Conservation (phyloP, 2,113 vertebrate species). For the Corydoras sp. region DNA sequence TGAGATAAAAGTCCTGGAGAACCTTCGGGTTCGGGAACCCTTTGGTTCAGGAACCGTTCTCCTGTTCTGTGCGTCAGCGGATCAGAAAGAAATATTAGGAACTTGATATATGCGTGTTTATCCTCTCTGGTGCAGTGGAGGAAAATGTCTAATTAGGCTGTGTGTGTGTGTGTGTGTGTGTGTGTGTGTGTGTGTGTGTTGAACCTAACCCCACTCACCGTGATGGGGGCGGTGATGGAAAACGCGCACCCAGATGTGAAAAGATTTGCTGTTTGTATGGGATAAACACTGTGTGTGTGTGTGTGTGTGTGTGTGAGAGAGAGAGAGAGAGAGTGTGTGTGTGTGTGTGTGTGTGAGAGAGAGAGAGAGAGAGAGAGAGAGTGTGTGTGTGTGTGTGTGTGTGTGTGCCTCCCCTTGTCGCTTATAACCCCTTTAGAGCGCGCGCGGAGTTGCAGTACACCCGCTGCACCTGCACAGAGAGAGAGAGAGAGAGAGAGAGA, state of each 20-base stretch:
- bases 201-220: constrained; percentile 19
- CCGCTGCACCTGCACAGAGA: constrained; percentile 26
- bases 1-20: too few relatives aligned
- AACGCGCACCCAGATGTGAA: constrained; percentile 2
- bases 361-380: too few relatives aligned
- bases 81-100: too few relatives aligned
- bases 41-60: too few relatives aligned
- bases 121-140: not conserved
- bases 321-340: not conserved
- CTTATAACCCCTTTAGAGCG: constrained; percentile 23
- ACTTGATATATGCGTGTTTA: not conserved
- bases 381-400: constrained; percentile 15
- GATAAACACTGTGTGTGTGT: constrained; percentile 18
- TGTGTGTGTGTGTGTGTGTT: constrained; percentile 20
- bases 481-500: constrained; percentile 5
- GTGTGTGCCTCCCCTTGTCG: constrained; percentile 16
- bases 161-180: constrained; percentile 24
- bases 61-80: too few relatives aligned
- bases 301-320: constrained; percentile 1
- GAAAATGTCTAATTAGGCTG: constrained; percentile 14
- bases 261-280: constrained; percentile 1
- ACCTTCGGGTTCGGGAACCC: too few relatives aligned
- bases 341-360: not conserved
- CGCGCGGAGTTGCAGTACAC: constrained; percentile 13
- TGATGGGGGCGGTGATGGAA: constrained; percentile 11